These are phyloP conservation scores for Eupithecia exiguata DNA, from an alignment of 2,888 invertebrate species.

Conservation along the genomic window DNA sequence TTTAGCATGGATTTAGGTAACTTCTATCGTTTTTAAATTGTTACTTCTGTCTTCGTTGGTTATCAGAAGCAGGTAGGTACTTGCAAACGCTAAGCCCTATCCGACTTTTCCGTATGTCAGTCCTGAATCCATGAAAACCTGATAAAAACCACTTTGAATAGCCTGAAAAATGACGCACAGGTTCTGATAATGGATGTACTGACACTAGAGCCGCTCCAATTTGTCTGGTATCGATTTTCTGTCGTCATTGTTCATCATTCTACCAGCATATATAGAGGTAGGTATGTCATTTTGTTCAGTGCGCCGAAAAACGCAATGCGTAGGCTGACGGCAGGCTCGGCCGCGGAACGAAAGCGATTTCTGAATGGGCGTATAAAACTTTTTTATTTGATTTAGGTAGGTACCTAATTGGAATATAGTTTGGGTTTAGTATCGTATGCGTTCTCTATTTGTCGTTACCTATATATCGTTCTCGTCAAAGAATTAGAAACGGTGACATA, in stretches of 20 bases:
- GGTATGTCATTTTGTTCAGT: constrained; percentile 34
- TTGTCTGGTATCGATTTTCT: constrained; percentile 59
- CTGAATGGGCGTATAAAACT: not conserved
- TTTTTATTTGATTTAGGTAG: constrained; percentile 2
- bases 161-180: constrained; percentile 24
- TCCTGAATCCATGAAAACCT: not conserved
- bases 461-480: not conserved
- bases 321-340: constrained; percentile 18
- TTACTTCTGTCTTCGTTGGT: not conserved
- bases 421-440: not conserved
- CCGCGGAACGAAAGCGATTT: not conserved
- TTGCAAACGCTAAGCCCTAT: not conserved
- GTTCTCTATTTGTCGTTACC: no score
- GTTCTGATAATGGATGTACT: constrained; percentile 22
- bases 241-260: constrained; percentile 41
- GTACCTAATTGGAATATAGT: not conserved
- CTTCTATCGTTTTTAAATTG: not conserved
- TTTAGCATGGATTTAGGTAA: not conserved
- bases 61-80: not conserved
- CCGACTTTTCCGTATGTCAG: not conserved
- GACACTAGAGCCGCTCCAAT: constrained; percentile 53
- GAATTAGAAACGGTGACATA: not conserved
- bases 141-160: not conserved
- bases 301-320: constrained; percentile 41
- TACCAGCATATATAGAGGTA: constrained; percentile 33